Evolutionary conservation across 2,113 vertebrate genomes (phyloP).

Genomic region (Struthio camelus): DNA sequence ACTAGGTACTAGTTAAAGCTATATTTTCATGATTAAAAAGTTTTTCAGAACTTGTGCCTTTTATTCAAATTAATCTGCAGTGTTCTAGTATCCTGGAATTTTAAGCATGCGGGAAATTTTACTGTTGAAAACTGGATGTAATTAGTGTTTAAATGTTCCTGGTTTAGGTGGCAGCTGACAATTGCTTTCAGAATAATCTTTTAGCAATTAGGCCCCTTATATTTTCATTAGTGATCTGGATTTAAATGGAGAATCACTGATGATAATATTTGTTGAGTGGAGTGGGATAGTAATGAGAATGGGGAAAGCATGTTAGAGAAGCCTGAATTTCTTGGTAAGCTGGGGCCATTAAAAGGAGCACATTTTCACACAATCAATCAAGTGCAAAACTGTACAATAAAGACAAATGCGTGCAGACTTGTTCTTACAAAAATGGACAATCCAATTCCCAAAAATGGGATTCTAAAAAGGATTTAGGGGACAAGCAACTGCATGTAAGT

Average conservation of each 20-base stretch:
- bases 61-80: background rate
- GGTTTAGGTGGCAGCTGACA: background rate
- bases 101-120: background rate
- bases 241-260: background rate
- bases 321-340: background rate
- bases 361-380: background rate
- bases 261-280: background rate
- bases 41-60: background rate
- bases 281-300: background rate
- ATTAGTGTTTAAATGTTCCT: background rate
- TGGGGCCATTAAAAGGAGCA: background rate
- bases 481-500: background rate
- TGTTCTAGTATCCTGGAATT: background rate
- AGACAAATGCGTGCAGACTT: background rate
- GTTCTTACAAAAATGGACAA: background rate
- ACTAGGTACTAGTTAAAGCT: background rate
- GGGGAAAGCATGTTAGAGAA: background rate
- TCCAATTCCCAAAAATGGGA: background rate
- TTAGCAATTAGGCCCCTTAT: background rate
- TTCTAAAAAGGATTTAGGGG: background rate
- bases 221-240: background rate
- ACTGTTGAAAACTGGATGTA: background rate
- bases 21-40: background rate
- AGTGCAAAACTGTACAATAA: background rate
- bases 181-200: background rate